phyloP scores from a whole-genome alignment of 2,797 vertebrate species.

The Acanthurus lineatus region DNA sequence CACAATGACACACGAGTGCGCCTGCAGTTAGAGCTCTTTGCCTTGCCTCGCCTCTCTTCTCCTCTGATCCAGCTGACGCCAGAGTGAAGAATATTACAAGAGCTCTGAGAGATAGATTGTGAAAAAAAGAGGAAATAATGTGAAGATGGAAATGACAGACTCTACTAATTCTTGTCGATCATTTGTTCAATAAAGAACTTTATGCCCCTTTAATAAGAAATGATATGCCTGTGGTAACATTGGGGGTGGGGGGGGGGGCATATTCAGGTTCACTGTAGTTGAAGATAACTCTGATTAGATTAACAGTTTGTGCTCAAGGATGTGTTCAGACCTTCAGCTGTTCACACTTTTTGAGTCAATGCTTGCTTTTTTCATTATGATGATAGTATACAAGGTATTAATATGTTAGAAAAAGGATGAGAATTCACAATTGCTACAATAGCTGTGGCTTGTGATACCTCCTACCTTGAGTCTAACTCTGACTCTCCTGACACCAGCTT shows the following conservation, averaged over 20 bases:
- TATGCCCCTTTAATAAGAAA: slow-evolving; percentile 63
- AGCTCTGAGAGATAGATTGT: slow-evolving; percentile 22
- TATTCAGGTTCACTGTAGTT: slow-evolving; percentile 23
- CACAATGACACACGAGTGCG: slow-evolving; percentile 49
- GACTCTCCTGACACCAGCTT: not conserved
- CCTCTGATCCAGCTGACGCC: slow-evolving; percentile 44
- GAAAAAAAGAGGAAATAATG: slow-evolving; percentile 6
- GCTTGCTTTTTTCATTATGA: slow-evolving; percentile 18
- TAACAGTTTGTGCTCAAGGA: slow-evolving; percentile 37
- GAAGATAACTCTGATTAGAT: slow-evolving; percentile 64
- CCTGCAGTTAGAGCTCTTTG: slow-evolving; percentile 54
- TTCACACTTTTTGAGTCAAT: slow-evolving; percentile 40
- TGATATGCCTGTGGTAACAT: slow-evolving; percentile 47
- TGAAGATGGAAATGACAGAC: slow-evolving; percentile 58
- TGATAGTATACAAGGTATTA: slow-evolving; percentile 10
- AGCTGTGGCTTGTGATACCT: not conserved
- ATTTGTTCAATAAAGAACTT: slow-evolving; percentile 61
- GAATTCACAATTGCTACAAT: not conserved
- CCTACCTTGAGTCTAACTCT: not conserved
- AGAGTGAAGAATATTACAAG: slow-evolving; percentile 31
- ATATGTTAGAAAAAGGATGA: not conserved
- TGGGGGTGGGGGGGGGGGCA: not conserved
- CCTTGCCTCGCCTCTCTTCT: slow-evolving; percentile 13
- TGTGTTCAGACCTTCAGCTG: slow-evolving; percentile 48
- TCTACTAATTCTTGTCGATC: slow-evolving; percentile 64